Conservation (phyloP, 2,113 vertebrate species). For the Ochotona curzoniae region DNA sequence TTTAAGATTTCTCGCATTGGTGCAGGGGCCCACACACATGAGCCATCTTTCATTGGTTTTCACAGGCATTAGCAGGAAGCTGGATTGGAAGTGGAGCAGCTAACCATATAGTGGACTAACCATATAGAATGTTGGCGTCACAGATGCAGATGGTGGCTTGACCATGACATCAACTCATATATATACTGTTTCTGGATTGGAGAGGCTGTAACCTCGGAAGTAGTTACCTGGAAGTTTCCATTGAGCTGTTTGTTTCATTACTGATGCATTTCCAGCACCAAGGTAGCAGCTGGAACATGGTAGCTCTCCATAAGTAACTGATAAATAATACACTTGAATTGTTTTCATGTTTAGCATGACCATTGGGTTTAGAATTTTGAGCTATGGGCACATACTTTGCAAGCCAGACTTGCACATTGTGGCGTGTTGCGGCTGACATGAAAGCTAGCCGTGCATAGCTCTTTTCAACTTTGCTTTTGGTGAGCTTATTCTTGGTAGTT, state of each 20-base stretch:
- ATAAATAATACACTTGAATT: background rate
- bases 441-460: background rate
- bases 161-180: background rate
- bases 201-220: background rate
- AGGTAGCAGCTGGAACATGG: too few species aligned
- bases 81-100: too few species aligned
- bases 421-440: background rate
- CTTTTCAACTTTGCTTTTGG: background rate
- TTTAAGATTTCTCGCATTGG: too few species aligned
- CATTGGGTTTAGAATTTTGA: too few species aligned
- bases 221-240: background rate
- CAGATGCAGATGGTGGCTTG: too few species aligned
- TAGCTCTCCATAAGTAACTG: conserved; percentile 3
- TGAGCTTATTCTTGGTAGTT: background rate
- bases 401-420: background rate
- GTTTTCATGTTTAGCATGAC: background rate
- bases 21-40: too few species aligned
- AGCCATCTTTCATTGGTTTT: too few species aligned
- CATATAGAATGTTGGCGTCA: too few species aligned
- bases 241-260: background rate
- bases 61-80: too few species aligned
- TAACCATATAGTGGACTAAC: too few species aligned
- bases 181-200: background rate
- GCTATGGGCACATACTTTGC: too few species aligned
- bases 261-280: background rate